Base-by-base conservation (phyloP, 2,113 vertebrate genomes). In the Arenaria interpres region DNA sequence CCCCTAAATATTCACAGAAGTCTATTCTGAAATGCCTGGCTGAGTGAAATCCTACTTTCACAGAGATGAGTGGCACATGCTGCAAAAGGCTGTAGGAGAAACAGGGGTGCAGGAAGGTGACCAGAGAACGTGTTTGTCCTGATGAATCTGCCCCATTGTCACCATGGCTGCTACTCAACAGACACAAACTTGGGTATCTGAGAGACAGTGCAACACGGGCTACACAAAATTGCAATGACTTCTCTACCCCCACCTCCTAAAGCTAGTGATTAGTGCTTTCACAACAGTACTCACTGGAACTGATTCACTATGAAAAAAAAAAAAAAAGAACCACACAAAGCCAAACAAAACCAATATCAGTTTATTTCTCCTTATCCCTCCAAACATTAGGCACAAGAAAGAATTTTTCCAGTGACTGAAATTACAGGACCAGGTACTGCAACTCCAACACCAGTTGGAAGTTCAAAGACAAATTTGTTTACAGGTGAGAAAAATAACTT, bases 51-150 rank as follows among this genome's bases (percentile, higher is more conserved):
- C 39, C 50, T 51, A 25, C 12, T 67, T 20, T 37, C 69, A 56
- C 5, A 4, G 0, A 12, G 9, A 33, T 13, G 6, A 15, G 25
- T 4, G 7, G 48, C 60, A 8, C 14, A 4, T 7, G 24, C 19
- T 46, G 45, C 19, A 20, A 27, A 43, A 77, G 62, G 20, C 32
- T 6, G 48, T 3, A 17, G 23, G 53, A 76, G 32, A 59, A 30
- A 57, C 33, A 68, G 24, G 51, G 66, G 25, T n/a, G 21, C n/a
- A 37, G 54, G 51, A 66, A 30, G 17, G 27, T 35, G 41, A 12
- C 22, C 17, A 48, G 43, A 18, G 15, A 79, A 32, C 1, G 0
- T 7, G 4, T 32, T 67, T 64, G 23, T 45, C 23, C 57, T 21
- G 14, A 13, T 32, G 27, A 54, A 6, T 35, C n/a, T 60, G 43